These are phyloP conservation scores for Catostomus latipinnis DNA, from an alignment of 2,797 vertebrate genomes.

Conservation along the genomic window DNA sequence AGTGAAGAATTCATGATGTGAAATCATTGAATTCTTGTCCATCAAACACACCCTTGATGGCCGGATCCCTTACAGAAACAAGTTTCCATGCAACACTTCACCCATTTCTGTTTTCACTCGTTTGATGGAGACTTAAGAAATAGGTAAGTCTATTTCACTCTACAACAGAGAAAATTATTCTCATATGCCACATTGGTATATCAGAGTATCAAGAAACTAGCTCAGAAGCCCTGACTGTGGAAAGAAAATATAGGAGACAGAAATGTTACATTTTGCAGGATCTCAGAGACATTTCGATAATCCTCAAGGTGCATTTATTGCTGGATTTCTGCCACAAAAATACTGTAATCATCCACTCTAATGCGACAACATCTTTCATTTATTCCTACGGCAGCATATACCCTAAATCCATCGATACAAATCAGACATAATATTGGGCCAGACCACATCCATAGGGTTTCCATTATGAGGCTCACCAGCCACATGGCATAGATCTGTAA, in stretches of 20 bases:
- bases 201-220: neutral
- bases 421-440: slow-evolving; percentile 64
- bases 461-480: slow-evolving; percentile 50
- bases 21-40: neutral
- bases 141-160: slow-evolving; percentile 31
- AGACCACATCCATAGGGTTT: slow-evolving; percentile 49
- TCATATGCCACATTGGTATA: slow-evolving; percentile 15
- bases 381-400: neutral
- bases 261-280: slow-evolving; percentile 40
- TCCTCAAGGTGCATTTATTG: slow-evolving; percentile 8
- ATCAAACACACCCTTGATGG: slow-evolving; percentile 6
- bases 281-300: slow-evolving; percentile 34
- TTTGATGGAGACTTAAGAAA: slow-evolving; percentile 9
- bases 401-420: slow-evolving; percentile 58
- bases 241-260: neutral
- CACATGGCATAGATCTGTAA: slow-evolving; percentile 50
- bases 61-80: slow-evolving; percentile 1
- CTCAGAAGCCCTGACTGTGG: neutral
- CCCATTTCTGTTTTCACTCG: slow-evolving; percentile 22
- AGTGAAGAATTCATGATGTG: slow-evolving; percentile 27
- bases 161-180: slow-evolving; percentile 37
- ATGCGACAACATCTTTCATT: slow-evolving; percentile 40
- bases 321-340: slow-evolving; percentile 30
- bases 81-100: slow-evolving; percentile 34
- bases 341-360: slow-evolving; percentile 57